Evolutionary conservation across 2,113 vertebrate genomes (phyloP).

Genomic region (Nanorana parkeri): DNA sequence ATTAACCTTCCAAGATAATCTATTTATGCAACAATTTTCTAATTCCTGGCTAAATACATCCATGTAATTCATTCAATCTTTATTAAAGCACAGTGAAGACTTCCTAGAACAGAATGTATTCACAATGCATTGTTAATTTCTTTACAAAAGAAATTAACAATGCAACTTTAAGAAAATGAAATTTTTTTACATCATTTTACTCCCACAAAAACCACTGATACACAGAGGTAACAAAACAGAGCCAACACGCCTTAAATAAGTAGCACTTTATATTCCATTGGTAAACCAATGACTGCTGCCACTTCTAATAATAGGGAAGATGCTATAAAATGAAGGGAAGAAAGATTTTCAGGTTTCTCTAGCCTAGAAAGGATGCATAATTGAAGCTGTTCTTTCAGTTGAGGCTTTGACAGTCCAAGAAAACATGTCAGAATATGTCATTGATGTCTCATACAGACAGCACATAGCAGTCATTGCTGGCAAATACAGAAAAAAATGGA

Average conservation of each 20-base stretch:
- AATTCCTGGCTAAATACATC: too few relatives aligned
- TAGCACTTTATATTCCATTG: not conserved
- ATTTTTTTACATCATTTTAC: not conserved
- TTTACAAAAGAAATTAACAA: not conserved
- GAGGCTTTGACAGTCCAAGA: constrained; percentile 42
- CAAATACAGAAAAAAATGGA: constrained; percentile 3
- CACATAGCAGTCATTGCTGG: constrained; percentile 3
- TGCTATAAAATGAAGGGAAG: not conserved
- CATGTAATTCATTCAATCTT: too few relatives aligned
- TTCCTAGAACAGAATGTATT: too few relatives aligned
- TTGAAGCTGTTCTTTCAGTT: constrained; percentile 29
- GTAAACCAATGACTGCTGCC: constrained; percentile 25
- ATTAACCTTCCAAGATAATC: too few relatives aligned
- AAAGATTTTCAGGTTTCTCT: constrained; percentile 17
- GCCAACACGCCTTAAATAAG: not conserved
- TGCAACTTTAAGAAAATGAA: not conserved
- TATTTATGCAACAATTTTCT: too few relatives aligned
- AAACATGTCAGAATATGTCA: constrained; percentile 51
- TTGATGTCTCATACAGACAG: not conserved
- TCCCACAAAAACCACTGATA: not conserved
- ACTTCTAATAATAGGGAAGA: constrained; percentile 19
- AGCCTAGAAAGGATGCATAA: constrained; percentile 14
- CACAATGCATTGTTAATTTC: too few relatives aligned
- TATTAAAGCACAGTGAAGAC: too few relatives aligned
- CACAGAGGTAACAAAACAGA: not conserved